Evolutionary conservation across 2,888 invertebrate species (phyloP).

Genomic region (Eupithecia subumbrata): DNA sequence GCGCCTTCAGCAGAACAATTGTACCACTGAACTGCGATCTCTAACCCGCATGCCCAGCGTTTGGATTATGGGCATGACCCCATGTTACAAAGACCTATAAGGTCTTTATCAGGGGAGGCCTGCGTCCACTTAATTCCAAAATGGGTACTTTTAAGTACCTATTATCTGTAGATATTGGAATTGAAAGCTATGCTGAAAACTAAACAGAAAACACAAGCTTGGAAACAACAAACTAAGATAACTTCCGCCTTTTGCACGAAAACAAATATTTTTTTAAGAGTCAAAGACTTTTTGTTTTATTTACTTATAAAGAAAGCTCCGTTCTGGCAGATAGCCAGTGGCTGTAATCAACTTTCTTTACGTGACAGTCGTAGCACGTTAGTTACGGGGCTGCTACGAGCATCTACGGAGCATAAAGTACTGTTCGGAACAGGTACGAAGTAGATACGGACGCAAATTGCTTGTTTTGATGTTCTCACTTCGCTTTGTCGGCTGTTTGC

Average conservation of each 20-base stretch:
- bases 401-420: conserved; percentile 20
- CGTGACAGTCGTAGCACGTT: conserved; percentile 2
- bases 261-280: conserved; percentile 34
- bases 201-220: background rate
- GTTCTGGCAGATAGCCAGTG: conserved; percentile 50
- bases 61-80: too few relatives aligned
- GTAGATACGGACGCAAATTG: conserved; percentile 13
- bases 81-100: too few relatives aligned
- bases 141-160: too few relatives aligned
- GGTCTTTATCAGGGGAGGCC: too few relatives aligned
- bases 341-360: conserved; percentile 31
- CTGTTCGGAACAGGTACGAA: conserved; percentile 8
- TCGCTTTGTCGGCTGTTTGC: background rate
- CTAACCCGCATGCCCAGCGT: too few relatives aligned
- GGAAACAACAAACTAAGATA: background rate
- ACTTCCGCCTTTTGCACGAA: conserved; percentile 8
- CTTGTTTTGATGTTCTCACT: conserved; percentile 14
- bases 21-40: too few relatives aligned
- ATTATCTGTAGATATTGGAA: too few relatives aligned
- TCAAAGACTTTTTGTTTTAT: conserved; percentile 45
- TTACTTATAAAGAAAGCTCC: conserved; percentile 44
- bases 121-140: too few relatives aligned
- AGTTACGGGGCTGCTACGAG: conserved; percentile 20
- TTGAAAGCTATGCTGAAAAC: too few relatives aligned
- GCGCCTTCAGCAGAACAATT: too few relatives aligned